Evolutionary conservation across 2,797 vertebrate species (phyloP).

Genomic region (Kryptopterus vitreolus): DNA sequence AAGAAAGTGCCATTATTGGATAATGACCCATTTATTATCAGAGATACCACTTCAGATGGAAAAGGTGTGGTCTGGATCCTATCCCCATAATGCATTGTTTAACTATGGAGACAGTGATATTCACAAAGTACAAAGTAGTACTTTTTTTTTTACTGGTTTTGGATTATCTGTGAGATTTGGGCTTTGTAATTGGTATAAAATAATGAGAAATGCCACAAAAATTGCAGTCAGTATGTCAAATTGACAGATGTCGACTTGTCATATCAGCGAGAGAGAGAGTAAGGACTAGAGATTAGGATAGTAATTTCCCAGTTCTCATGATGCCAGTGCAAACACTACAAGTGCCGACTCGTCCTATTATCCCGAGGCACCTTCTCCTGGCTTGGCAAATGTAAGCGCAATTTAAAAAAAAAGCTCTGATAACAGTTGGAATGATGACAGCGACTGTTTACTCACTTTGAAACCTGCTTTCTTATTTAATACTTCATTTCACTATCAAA

Average conservation of each 20-base stretch:
- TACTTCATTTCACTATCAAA: conserved; percentile 7
- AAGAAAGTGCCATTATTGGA: not conserved
- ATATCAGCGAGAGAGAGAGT: not conserved
- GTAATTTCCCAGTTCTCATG: conserved; percentile 5
- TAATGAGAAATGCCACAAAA: not conserved
- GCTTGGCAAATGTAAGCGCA: not conserved
- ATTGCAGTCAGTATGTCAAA: not conserved
- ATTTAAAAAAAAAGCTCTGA: not conserved
- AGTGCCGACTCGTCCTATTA: not conserved
- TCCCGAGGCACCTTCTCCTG: not conserved
- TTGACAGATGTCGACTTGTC: not conserved
- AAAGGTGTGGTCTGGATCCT: not conserved
- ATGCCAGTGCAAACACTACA: not conserved
- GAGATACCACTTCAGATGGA: not conserved
- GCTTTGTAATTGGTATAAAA: not conserved
- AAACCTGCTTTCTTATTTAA: not conserved
- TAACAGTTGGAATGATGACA: not conserved
- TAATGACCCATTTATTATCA: not conserved
- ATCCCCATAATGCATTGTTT: too few species aligned
- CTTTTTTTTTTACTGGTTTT: not conserved
- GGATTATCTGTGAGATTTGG: not conserved
- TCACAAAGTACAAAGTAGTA: not conserved
- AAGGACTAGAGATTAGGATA: not conserved
- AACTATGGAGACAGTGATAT: not conserved
- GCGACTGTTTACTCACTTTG: not conserved